A percentile compares a stretch with the other conserved stretches of the same genome.
phyloP scores from a whole-genome alignment of 2,113 vertebrate genomes.

The Hemiprocne comata region DNA sequence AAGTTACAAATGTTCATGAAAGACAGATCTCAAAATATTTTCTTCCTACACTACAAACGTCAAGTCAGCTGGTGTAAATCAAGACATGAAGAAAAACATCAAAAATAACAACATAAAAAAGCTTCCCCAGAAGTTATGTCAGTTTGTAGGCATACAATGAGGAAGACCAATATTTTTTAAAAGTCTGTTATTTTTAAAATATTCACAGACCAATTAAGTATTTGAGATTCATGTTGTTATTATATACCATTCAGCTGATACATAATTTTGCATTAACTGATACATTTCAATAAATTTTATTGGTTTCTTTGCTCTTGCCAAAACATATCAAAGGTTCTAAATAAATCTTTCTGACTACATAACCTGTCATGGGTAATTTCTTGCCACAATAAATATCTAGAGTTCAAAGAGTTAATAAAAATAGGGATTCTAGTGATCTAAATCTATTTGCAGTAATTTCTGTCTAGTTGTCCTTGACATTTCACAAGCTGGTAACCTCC shows the following conservation, averaged over 20 bases:
- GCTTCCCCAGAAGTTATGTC: neutral
- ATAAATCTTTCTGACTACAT: constrained; percentile 25
- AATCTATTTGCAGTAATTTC: constrained; percentile 61
- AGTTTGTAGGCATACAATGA: neutral
- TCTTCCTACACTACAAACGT: neutral
- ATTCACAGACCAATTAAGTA: neutral
- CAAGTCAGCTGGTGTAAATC: neutral
- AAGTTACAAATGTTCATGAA: neutral
- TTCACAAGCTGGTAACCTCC: constrained; percentile 57
- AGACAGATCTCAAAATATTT: neutral
- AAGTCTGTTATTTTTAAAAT: neutral
- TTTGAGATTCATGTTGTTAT: neutral
- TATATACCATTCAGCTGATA: neutral
- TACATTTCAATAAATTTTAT: neutral
- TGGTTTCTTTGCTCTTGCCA: neutral
- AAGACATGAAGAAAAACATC: neutral
- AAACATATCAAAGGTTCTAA: neutral
- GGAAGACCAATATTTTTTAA: neutral
- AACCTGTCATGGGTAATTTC: constrained; percentile 22
- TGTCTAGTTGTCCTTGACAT: constrained; percentile 56
- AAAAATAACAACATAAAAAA: neutral
- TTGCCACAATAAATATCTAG: constrained; percentile 34
- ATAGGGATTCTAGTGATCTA: constrained; percentile 50
- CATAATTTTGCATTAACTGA: neutral
- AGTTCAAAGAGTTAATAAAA: constrained; percentile 66